Conservation (phyloP, 2,888 invertebrate genomes). For the Apamea anceps region DNA sequence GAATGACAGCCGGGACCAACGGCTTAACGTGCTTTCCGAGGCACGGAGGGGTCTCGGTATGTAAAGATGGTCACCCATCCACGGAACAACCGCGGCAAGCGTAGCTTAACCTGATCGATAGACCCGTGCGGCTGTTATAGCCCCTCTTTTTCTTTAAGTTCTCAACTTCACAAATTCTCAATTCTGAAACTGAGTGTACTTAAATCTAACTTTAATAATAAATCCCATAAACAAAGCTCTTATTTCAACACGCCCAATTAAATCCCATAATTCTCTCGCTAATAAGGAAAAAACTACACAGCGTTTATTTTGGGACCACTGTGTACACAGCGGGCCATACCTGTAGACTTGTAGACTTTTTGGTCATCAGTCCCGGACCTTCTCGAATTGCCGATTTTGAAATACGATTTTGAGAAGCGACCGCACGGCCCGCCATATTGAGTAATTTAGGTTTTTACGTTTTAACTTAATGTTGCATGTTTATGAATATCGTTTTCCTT, state of each 20-base stretch:
- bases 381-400: slow-evolving; percentile 57
- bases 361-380: slow-evolving; percentile 51
- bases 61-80: no score
- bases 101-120: no score
- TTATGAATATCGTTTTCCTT: slow-evolving; percentile 38
- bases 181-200: neutral
- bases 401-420: slow-evolving; percentile 63
- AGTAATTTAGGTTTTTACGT: slow-evolving; percentile 62
- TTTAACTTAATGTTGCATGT: slow-evolving; percentile 16
- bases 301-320: slow-evolving; percentile 36
- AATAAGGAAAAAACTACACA: slow-evolving; percentile 37
- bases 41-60: no score
- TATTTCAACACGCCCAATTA: slow-evolving; percentile 22
- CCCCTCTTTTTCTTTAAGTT: neutral
- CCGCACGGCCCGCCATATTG: slow-evolving; percentile 34
- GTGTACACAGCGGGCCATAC: slow-evolving; percentile 49
- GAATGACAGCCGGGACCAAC: no score
- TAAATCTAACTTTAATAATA: neutral
- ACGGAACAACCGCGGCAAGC: no score
- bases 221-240: slow-evolving; percentile 4
- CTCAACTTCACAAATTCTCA: neutral
- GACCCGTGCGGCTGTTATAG: no score
- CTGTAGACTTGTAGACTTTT: slow-evolving; percentile 19
- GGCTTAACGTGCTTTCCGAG: no score
- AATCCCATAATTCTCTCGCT: slow-evolving; percentile 28